Conservation (phyloP, 2,113 vertebrate genomes). For the Podarcis cretensis region DNA sequence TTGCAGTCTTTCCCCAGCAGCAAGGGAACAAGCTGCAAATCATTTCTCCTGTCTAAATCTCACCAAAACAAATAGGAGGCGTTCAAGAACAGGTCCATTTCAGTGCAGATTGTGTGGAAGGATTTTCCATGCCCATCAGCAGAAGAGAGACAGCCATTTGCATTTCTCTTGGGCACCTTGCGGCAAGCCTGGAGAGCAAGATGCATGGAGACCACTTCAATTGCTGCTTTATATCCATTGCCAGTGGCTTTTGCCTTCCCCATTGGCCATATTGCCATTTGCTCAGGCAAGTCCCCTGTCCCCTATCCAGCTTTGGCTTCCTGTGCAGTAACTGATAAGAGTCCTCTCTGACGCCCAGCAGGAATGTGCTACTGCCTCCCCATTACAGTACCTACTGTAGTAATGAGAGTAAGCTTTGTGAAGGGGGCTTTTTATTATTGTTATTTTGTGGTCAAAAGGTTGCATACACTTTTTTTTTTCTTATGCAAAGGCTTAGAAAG, state of each 20-base stretch:
- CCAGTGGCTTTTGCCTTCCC: not conserved
- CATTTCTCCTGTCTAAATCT: not conserved
- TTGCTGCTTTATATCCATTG: not conserved
- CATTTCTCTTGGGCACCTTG: not conserved
- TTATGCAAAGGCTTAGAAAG: constrained; percentile 86
- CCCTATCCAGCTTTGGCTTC: not conserved
- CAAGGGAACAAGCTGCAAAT: not conserved
- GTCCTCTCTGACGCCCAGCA: rapidly evolving
- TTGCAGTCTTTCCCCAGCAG: not conserved
- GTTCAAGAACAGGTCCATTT: not conserved
- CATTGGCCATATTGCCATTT: not conserved
- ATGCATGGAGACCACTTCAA: not conserved
- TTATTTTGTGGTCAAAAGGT: constrained; percentile 82
- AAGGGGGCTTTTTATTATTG: constrained; percentile 69
- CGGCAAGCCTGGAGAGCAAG: not conserved
- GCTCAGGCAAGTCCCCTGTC: not conserved
- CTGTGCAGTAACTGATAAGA: not conserved
- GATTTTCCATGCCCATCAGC: not conserved
- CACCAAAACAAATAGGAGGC: not conserved
- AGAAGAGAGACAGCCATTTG: not conserved
- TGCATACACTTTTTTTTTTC: constrained; percentile 69
- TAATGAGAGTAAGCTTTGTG: constrained; percentile 26
- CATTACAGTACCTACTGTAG: constrained; percentile 1
- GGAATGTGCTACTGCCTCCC: not conserved
- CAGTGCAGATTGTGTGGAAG: not conserved